These are phyloP conservation scores for Phortica magna DNA, from an alignment of 2,888 invertebrate species.

Conservation along the genomic window DNA sequence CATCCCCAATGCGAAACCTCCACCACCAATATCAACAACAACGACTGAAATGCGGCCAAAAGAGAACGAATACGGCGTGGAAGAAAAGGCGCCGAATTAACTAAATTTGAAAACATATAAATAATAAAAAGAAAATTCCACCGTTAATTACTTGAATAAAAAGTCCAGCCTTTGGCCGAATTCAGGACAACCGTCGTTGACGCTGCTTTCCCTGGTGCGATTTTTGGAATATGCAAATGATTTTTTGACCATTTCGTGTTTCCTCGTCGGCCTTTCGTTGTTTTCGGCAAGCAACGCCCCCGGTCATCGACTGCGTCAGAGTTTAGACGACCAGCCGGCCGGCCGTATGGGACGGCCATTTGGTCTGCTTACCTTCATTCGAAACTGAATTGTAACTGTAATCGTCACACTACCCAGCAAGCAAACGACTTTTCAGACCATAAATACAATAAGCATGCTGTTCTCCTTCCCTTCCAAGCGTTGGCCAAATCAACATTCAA, in stretches of 20 bases:
- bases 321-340: background rate
- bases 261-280: conserved; percentile 44
- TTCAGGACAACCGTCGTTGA: conserved; percentile 20
- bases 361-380: conserved; percentile 25
- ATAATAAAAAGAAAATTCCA: conserved; percentile 49
- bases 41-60: conserved; percentile 10
- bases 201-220: conserved; percentile 68
- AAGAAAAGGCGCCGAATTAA: background rate
- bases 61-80: background rate
- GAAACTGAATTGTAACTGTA: conserved; percentile 23
- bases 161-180: background rate
- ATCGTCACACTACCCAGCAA: background rate
- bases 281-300: conserved; percentile 1
- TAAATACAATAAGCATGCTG: background rate
- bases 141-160: conserved; percentile 60
- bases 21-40: conserved; percentile 33
- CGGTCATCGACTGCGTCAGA: background rate
- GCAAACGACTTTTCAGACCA: background rate
- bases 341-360: background rate
- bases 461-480: too few relatives aligned
- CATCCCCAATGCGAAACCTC: conserved; percentile 42
- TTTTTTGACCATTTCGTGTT: conserved; percentile 57
- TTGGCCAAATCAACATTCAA: too few relatives aligned
- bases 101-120: conserved; percentile 4
- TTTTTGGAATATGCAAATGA: conserved; percentile 71